phyloP scores from a whole-genome alignment of 2,113 vertebrate genomes.

The Prochilodus magdalenae region DNA sequence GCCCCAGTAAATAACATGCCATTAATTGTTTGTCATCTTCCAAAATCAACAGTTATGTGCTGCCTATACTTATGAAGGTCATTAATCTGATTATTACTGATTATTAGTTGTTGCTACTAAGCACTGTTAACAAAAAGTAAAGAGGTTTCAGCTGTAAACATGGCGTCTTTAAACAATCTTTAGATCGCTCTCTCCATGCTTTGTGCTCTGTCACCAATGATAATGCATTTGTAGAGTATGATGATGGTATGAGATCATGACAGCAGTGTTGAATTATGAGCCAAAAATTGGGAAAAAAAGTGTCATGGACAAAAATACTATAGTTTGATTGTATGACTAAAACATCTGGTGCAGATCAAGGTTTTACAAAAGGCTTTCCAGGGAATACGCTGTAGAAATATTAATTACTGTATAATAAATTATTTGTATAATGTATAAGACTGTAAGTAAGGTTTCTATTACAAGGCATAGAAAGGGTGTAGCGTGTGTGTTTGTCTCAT shows the following conservation, averaged over 20 bases:
- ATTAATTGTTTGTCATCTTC: no score
- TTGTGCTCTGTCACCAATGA: not conserved
- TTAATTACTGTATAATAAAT: not conserved
- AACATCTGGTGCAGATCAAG: not conserved
- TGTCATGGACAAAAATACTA: no score
- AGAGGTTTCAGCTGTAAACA: not conserved
- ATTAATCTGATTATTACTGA: not conserved
- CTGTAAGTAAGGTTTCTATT: not conserved
- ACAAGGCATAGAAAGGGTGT: not conserved
- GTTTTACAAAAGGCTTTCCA: not conserved
- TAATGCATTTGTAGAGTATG: not conserved
- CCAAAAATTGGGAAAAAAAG: not conserved
- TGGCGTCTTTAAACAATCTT: not conserved
- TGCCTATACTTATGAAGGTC: no score
- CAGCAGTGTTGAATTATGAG: not conserved
- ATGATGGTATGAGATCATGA: not conserved
- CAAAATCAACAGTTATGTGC: no score
- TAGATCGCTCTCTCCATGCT: not conserved
- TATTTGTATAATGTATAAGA: not conserved
- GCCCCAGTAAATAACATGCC: no score
- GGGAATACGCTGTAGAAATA: not conserved
- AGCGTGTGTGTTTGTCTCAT: constrained; percentile 10
- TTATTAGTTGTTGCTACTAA: not conserved
- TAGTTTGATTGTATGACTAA: not conserved
- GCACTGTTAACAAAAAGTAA: no score